phyloP scores from a whole-genome alignment of 2,797 vertebrate species.

The Alectoris magna region DNA sequence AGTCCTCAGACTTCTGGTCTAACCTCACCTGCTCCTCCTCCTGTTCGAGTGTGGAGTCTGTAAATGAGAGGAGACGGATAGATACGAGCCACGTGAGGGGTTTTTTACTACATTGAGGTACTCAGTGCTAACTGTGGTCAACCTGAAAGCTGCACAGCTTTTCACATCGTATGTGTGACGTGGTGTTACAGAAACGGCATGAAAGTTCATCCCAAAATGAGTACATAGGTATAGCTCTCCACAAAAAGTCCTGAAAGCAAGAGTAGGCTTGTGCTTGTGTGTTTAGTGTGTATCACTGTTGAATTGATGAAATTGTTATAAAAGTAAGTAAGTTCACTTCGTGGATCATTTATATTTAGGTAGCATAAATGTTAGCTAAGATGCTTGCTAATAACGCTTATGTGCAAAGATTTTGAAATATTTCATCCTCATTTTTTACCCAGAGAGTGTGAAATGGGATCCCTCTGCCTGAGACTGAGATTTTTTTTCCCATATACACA shows the following conservation, averaged over 20 bases:
- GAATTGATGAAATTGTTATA: neutral
- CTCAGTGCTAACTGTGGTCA: accelerated
- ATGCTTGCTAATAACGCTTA: neutral
- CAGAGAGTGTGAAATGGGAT: neutral
- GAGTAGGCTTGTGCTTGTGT: neutral
- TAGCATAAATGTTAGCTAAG: neutral
- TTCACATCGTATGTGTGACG: neutral
- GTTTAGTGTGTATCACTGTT: neutral
- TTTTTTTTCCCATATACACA: neutral
- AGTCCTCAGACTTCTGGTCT: constrained; percentile 39
- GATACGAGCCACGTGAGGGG: neutral
- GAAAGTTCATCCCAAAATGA: too few relatives aligned
- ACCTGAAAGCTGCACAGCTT: accelerated
- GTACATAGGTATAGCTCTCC: neutral
- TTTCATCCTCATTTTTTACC: neutral
- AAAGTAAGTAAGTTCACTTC: neutral
- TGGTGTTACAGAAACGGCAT: neutral
- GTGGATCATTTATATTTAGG: neutral
- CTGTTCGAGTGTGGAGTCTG: constrained; percentile 7
- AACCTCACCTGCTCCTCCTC: neutral
- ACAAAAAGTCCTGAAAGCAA: neutral
- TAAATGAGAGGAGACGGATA: too few relatives aligned
- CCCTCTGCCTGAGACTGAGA: too few relatives aligned
- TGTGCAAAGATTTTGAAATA: neutral
- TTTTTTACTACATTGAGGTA: accelerated